These are phyloP conservation scores for Scortum barcoo DNA, from an alignment of 2,113 vertebrate species.

Conservation along the genomic window DNA sequence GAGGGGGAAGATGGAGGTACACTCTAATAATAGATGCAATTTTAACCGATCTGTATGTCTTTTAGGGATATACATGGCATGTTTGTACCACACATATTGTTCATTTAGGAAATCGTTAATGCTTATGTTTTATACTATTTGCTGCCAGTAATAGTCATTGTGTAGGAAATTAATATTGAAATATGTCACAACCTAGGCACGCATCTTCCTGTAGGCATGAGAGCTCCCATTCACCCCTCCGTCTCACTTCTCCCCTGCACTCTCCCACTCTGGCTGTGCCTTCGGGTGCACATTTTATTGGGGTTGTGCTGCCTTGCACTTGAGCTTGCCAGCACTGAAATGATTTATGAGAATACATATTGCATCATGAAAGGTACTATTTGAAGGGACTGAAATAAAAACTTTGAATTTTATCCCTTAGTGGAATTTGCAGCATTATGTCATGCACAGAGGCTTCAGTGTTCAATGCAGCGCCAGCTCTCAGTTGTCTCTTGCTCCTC, in stretches of 20 bases:
- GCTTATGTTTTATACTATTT: not conserved
- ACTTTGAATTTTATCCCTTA: not conserved
- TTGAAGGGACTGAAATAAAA: constrained; percentile 20
- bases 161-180: not conserved
- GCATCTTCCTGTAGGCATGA: constrained; percentile 1
- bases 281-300: constrained; percentile 61
- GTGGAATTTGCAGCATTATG: not conserved
- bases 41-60: constrained; percentile 40
- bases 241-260: constrained; percentile 20
- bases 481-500: not conserved
- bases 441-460: not conserved
- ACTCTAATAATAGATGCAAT: constrained; percentile 58
- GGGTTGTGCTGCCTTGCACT: constrained; percentile 43
- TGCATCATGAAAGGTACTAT: constrained; percentile 15
- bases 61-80: not conserved
- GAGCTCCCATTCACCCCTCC: constrained; percentile 40
- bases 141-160: not conserved
- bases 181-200: constrained; percentile 11
- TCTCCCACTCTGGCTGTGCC: constrained; percentile 55
- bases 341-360: constrained; percentile 29
- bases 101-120: not conserved
- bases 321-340: constrained; percentile 7
- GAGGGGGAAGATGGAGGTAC: constrained; percentile 74
- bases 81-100: not conserved
- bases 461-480: not conserved